A percentile compares a stretch with the other conserved stretches of the same genome.
Evolutionary conservation across 2,797 vertebrate species (phyloP).

Genomic region (Eleutherodactylus coqui): DNA sequence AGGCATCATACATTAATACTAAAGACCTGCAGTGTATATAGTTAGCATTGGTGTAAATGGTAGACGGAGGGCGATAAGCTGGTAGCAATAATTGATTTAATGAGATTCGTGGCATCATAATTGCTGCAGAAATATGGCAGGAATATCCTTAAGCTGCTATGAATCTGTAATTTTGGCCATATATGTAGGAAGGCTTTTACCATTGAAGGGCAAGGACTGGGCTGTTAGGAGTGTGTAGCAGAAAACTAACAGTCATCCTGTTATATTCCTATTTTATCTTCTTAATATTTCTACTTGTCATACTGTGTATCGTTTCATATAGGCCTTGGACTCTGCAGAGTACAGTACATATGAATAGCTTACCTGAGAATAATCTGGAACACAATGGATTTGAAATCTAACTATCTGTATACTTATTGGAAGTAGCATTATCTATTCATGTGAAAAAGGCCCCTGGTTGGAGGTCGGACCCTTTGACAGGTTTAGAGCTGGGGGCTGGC

Average conservation of each 20-base stretch:
- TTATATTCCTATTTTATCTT: neutral
- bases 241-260: neutral
- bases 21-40: constrained; percentile 33
- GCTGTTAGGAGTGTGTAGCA: neutral
- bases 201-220: neutral
- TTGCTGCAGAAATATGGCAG: constrained; percentile 36
- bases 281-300: neutral
- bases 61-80: constrained; percentile 45
- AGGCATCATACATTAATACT: constrained; percentile 50
- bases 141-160: constrained; percentile 34
- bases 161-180: constrained; percentile 28
- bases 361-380: neutral
- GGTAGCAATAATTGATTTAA: constrained; percentile 55
- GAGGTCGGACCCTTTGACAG: too few species aligned
- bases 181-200: neutral
- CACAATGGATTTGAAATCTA: neutral
- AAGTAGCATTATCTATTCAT: neutral
- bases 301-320: too few species aligned
- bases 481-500: too few species aligned
- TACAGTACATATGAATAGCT: too few species aligned
- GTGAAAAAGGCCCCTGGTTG: too few species aligned
- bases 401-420: neutral
- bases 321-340: too few species aligned
- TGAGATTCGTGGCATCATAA: constrained; percentile 43
- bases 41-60: constrained; percentile 32